A percentile compares a stretch with the other conserved stretches of the same genome.
These are phyloP conservation scores for Antechinus stuartii DNA, from an alignment of 2,113 vertebrate species.

Conservation along the genomic window DNA sequence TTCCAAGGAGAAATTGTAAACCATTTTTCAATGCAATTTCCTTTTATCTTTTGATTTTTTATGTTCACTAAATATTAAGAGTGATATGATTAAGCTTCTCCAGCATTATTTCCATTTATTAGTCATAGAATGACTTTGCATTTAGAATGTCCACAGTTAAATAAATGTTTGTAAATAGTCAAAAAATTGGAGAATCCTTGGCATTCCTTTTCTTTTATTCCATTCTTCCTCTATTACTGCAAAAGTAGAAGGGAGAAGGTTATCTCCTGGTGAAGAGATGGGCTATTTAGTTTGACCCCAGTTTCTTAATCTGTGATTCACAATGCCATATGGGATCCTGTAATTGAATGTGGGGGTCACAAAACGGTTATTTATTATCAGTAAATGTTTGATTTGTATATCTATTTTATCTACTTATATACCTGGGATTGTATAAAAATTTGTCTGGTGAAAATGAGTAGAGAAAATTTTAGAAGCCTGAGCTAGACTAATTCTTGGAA, in stretches of 20 bases:
- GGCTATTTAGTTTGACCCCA: neutral
- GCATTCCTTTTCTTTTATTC: neutral
- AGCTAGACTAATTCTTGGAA: neutral
- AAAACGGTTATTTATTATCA: too few species aligned
- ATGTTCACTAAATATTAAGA: neutral
- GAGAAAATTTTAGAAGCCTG: too few species aligned
- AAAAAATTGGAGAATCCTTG: neutral
- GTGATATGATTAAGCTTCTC: neutral
- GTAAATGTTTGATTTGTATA: too few species aligned
- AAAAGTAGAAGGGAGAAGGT: neutral
- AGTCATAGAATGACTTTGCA: neutral
- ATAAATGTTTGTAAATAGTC: neutral
- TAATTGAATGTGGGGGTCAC: too few species aligned
- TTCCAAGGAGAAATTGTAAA: neutral
- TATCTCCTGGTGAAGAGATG: neutral
- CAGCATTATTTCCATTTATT: neutral
- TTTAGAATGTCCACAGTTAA: neutral
- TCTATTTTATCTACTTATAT: too few species aligned
- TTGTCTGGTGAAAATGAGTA: too few species aligned
- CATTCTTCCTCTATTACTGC: neutral
- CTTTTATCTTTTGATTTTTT: neutral
- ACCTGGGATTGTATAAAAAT: too few species aligned
- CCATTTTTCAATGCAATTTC: neutral
- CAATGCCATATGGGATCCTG: too few species aligned
- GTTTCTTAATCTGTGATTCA: too few species aligned